A percentile compares a stretch with the other conserved stretches of the same genome.
These are phyloP conservation scores for Rousettus madagascariensis DNA, from an alignment of 2,797 vertebrate species.

Conservation along the genomic window DNA sequence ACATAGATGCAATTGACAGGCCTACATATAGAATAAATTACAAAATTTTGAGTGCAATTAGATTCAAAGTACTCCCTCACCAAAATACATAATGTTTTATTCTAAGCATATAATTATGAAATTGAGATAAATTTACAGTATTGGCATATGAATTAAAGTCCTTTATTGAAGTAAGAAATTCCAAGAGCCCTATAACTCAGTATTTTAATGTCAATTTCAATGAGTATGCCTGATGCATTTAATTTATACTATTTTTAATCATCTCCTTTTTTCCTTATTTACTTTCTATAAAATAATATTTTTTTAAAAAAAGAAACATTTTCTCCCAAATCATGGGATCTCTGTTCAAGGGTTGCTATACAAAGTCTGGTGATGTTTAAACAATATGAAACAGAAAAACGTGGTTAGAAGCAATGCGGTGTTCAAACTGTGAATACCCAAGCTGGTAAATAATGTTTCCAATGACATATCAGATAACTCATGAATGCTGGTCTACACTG, in stretches of 20 bases:
- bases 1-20: slow-evolving; percentile 46
- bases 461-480: neutral
- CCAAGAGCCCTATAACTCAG: neutral
- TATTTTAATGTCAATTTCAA: slow-evolving; percentile 40
- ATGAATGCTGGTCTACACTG: neutral
- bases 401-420: neutral
- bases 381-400: neutral
- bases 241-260: slow-evolving; percentile 1
- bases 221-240: neutral
- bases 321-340: neutral
- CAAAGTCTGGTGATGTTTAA: neutral
- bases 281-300: neutral
- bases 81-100: slow-evolving; percentile 41
- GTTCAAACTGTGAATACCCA: neutral
- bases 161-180: slow-evolving; percentile 37
- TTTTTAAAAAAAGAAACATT: neutral
- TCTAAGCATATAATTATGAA: slow-evolving; percentile 58
- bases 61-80: slow-evolving; percentile 44
- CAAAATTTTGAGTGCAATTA: slow-evolving; percentile 59
- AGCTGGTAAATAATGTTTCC: neutral
- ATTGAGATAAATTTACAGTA: slow-evolving; percentile 51
- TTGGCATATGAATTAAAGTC: slow-evolving; percentile 53
- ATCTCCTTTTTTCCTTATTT: neutral
- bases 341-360: neutral
- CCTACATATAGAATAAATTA: slow-evolving; percentile 63